Percentiles rank a stretch among this genome's conserved stretches.
Conservation (phyloP, 2,797 vertebrate species). For the Podarcis siculus region DNA sequence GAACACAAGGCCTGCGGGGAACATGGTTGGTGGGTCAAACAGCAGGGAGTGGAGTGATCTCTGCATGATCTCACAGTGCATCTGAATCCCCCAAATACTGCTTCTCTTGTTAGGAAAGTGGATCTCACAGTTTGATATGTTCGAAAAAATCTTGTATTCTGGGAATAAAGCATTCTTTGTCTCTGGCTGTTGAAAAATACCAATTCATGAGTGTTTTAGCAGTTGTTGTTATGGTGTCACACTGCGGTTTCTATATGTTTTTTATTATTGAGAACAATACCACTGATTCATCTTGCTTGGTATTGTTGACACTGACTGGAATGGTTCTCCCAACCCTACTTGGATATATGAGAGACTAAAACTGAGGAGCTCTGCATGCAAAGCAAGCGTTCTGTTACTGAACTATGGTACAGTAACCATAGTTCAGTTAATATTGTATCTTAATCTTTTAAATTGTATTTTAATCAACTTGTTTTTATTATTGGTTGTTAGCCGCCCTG, state of each 20-base stretch:
- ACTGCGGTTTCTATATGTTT: neutral
- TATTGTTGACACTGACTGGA: too few species aligned
- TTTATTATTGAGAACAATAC: neutral
- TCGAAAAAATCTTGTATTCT: neutral
- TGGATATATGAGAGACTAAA: neutral
- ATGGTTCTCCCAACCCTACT: neutral
- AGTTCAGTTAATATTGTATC: too few species aligned
- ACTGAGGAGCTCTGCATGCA: too few species aligned
- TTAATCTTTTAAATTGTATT: too few species aligned
- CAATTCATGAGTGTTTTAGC: neutral
- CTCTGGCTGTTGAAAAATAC: neutral
- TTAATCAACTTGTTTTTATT: too few species aligned
- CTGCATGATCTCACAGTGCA: neutral
- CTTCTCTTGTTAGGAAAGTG: neutral
- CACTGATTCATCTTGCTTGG: too few species aligned
- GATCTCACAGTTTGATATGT: neutral
- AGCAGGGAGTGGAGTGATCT: neutral
- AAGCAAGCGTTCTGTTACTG: too few species aligned
- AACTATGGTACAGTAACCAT: too few species aligned
- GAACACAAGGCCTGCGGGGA: too few species aligned
- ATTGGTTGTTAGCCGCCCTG: too few species aligned
- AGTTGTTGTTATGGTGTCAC: neutral
- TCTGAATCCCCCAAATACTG: neutral
- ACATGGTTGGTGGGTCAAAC: neutral
- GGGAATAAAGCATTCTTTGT: neutral